Evolutionary conservation across 2,888 invertebrate species (phyloP), one percentile per base, ranked within the genome.

Genomic region (Pachydiplax longipennis): DNA sequence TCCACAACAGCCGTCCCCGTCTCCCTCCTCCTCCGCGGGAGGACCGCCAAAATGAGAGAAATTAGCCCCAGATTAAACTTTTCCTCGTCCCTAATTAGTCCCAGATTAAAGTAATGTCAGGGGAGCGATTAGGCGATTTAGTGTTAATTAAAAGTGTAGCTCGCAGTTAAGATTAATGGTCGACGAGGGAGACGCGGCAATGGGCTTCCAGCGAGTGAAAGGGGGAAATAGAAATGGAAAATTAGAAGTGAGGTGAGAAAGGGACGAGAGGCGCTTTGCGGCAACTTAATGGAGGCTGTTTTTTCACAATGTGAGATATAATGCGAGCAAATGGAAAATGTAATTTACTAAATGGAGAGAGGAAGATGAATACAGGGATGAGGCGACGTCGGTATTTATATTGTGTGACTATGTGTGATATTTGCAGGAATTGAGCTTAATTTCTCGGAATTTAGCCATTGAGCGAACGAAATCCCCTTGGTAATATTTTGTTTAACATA

Each of bases 141-240:
- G 92, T 92, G 92, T 92, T 92, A 93, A 93, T 93, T 93, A 93
- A 93, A 93, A 92, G 92, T 93, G 92, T 93, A 92, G 92, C 92
- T 91, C 92, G 92, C 92, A 92, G 91, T 92, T 91, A 92, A 92
- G 92, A 93, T 92, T 92, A 92, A 93, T 92, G 92, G 92, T 87
- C 92, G 91, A 90, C 92, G 90, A 90, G 92, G 92, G 92, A 91
- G 48, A 87, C 40, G 53, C 15, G 82, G 82, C 82, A 37, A 81
- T 82, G 82, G 82, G 53, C 53, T 83, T 53, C 48, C 35, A 53
- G n/a, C 10, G 48, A n/a, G 53, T 31, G 31, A 31, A 53, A 35
- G 83, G 12, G 83, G 13, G 12, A 58, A 18, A 18, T 25, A 25
- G 53, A 31, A 25, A 37, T 40, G 18, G 58, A 58, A 35, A 58